These are phyloP conservation scores for Falcaria lacertinaria DNA, from an alignment of 2,888 invertebrate genomes.

Conservation along the genomic window DNA sequence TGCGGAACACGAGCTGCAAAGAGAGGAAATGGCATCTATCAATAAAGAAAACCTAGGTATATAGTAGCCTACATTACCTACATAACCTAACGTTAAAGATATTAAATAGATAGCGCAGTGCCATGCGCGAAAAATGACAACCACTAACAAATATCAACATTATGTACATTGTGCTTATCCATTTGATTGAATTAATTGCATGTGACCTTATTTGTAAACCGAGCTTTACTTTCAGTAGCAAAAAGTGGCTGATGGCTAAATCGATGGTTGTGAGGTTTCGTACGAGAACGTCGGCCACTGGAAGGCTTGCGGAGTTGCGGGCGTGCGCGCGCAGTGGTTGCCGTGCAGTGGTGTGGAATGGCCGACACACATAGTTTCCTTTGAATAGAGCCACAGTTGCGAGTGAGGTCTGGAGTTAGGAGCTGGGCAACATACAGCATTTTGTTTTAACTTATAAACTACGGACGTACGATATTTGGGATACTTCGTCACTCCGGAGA, in stretches of 20 bases:
- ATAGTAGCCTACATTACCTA: no score
- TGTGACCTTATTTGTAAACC: constrained; percentile 35
- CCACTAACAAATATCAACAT: no score
- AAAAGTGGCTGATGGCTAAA: constrained; percentile 48
- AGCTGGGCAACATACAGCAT: not conserved
- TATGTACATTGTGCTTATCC: no score
- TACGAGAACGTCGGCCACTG: constrained; percentile 49
- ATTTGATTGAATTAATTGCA: not conserved
- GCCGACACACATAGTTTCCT: not conserved
- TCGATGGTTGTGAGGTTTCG: constrained; percentile 45
- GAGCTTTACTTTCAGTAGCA: constrained; percentile 42
- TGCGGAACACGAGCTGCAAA: no score
- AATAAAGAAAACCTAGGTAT: no score
- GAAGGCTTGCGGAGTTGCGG: constrained; percentile 15
- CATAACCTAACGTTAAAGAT: no score
- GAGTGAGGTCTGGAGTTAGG: not conserved
- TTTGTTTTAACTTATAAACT: not conserved
- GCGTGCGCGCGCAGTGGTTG: constrained; percentile 23
- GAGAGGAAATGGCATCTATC: no score
- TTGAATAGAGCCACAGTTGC: not conserved
- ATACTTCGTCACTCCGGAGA: not conserved
- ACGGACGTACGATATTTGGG: not conserved
- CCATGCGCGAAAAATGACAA: no score
- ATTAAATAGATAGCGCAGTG: no score
- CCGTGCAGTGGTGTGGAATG: constrained; percentile 6